phyloP scores from a whole-genome alignment of 2,888 invertebrate genomes.

The Tipula helvola region DNA sequence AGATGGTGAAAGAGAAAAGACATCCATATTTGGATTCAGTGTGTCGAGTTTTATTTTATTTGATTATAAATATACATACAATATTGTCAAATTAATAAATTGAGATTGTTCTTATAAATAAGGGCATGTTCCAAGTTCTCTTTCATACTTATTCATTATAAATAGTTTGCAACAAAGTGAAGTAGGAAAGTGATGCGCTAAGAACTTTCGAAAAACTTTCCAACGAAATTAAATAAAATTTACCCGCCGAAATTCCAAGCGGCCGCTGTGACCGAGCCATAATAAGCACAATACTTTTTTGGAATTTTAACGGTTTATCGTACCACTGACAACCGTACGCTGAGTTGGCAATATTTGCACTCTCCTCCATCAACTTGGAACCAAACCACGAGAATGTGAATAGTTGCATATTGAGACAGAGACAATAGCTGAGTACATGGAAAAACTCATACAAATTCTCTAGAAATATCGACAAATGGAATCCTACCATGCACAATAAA shows the following conservation, averaged over 20 bases:
- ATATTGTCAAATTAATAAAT: too few relatives aligned
- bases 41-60: too few relatives aligned
- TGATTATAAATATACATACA: too few relatives aligned
- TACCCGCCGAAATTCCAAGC: conserved; percentile 12
- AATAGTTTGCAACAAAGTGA: not conserved
- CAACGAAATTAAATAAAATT: conserved; percentile 14
- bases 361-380: conserved; percentile 7
- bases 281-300: conserved; percentile 9
- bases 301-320: conserved; percentile 6
- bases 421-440: not conserved
- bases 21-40: too few relatives aligned
- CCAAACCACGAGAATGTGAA: conserved; percentile 10
- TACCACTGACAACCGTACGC: conserved; percentile 13
- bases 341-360: conserved; percentile 10
- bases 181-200: not conserved
- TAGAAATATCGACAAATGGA: not conserved
- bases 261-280: conserved; percentile 13
- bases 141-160: not conserved
- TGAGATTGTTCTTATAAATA: too few relatives aligned
- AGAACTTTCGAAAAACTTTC: conserved; percentile 12
- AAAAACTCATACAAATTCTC: not conserved
- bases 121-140: too few relatives aligned
- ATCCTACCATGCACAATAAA: not conserved
- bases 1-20: too few relatives aligned
- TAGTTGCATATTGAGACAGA: conserved; percentile 6